These are phyloP conservation scores for Galeopsomyia nigrocyanea DNA, from an alignment of 2,888 invertebrate species.

Conservation along the genomic window DNA sequence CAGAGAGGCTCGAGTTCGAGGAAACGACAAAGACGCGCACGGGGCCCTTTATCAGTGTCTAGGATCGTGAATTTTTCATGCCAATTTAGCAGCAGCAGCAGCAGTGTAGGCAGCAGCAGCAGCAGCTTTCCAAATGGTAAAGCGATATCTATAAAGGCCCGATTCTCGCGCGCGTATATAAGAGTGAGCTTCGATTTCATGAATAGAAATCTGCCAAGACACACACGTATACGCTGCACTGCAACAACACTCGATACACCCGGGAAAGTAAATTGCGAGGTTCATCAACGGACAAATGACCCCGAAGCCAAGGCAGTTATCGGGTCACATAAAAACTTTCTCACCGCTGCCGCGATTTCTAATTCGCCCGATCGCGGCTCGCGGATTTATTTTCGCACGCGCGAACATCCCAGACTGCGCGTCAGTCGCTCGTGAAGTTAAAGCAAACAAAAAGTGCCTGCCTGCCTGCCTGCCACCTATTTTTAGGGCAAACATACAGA, in stretches of 20 bases:
- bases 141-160: slow-evolving; percentile 3
- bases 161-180: no score
- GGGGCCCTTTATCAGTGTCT: no score
- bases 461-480: no score
- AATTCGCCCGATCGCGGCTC: slow-evolving; percentile 16
- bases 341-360: slow-evolving; percentile 32
- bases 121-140: slow-evolving; percentile 34
- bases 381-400: not conserved
- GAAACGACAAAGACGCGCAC: not conserved
- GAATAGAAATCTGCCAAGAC: slow-evolving; percentile 37
- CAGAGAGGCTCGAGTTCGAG: slow-evolving; percentile 9
- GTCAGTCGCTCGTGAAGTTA: not conserved
- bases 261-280: slow-evolving; percentile 23
- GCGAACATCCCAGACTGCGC: not conserved
- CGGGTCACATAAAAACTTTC: slow-evolving; percentile 1
- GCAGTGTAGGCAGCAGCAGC: not conserved
- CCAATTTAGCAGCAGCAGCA: slow-evolving; percentile 4
- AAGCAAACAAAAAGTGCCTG: not conserved
- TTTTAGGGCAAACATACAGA: no score
- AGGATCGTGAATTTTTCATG: no score
- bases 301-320: not conserved
- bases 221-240: not conserved
- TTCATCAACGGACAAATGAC: slow-evolving; percentile 20
- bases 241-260: no score
- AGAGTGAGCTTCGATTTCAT: slow-evolving; percentile 26